phyloP scores from a whole-genome alignment of 2,888 invertebrate genomes.

The Leucania comma region DNA sequence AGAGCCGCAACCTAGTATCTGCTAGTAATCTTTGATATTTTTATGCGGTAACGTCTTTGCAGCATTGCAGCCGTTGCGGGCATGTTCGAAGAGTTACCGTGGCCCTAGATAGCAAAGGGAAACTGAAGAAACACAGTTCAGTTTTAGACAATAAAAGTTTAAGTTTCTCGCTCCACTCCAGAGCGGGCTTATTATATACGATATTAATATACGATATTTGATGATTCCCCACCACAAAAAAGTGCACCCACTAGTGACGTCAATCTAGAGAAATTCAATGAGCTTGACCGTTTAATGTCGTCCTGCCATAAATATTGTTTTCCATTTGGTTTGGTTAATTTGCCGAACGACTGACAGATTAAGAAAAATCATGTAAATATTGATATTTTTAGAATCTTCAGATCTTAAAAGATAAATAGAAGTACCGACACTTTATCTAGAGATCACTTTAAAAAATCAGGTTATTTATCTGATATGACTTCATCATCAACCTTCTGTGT shows the following conservation, averaged over 20 bases:
- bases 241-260: too few relatives aligned
- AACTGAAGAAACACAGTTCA: too few relatives aligned
- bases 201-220: too few relatives aligned
- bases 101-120: too few relatives aligned
- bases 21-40: too few relatives aligned
- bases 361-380: background rate
- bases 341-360: background rate
- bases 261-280: background rate
- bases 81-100: background rate
- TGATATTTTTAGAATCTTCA: conserved; percentile 13
- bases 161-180: background rate
- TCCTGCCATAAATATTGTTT: background rate
- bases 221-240: background rate
- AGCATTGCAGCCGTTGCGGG: background rate
- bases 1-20: too few relatives aligned
- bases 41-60: background rate
- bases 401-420: conserved; percentile 44
- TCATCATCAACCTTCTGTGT: background rate
- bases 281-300: background rate
- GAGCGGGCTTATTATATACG: background rate
- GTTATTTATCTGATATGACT: conserved; percentile 32
- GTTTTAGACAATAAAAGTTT: background rate
- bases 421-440: conserved; percentile 28
- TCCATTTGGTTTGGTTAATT: background rate
- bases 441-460: conserved; percentile 14